Conservation (phyloP, 1,140 invertebrate genomes). For the Caenorhabditis elegans region WBcel235 BX284602.5:14035501-14036000, state of each 20-base stretch:
- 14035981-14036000: background rate
- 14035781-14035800: background rate
- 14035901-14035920: background rate
- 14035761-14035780: background rate
- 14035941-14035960: background rate
- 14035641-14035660: background rate
- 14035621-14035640: conserved; percentile 34
- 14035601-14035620: background rate
- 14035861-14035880: too few relatives aligned
- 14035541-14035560: background rate
- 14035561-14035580: background rate
- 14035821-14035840: too few relatives aligned
- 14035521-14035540: background rate
- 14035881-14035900: background rate
- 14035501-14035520: background rate
- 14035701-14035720: background rate
- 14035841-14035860: too few relatives aligned
- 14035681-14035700: background rate
- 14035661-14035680: conserved; percentile 37
- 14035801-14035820: background rate
- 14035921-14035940: background rate
- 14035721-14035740: background rate
- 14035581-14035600: background rate
- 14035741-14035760: background rate
- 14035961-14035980: background rate